Base-by-base conservation (phyloP, 2,797 vertebrate species). In the Macropus fuliginosus region DNA sequence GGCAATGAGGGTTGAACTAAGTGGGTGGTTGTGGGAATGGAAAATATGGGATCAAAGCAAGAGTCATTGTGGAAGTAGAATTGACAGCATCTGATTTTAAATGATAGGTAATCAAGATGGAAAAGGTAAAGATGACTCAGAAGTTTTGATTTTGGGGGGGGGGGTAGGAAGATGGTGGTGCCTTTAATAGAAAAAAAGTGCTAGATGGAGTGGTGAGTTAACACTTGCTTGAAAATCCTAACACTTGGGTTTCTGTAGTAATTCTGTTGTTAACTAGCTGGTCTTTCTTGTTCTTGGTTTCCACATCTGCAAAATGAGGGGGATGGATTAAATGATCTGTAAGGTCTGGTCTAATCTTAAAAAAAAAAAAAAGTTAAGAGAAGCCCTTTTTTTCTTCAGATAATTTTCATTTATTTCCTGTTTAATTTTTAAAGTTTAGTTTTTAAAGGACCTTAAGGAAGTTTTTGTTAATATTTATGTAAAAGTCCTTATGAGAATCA, bases 401-500 rank as follows among this genome's bases (percentile, higher is more conserved):
- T 94, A 92, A 92, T 93, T 96, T 94, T 95, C 74, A 50, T 93
- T 91, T 95, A 93, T 94, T 96, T 96, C 74, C 29, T 81, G 59
- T 95, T 96, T 97, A 66, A 93, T 55, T 96, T 95, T 95, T 95
- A 91, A 95, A 97, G 90, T 90, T 91, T 55, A 81, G 93, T 91
- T 95, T 95, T 55, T 96, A 97, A 55, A 96, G 5, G 94, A 96
- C 95, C 56, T 62, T 92, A 62, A 94, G 94, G 62, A 92, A 66
- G 59, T 97, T 95, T 87, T 55, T 24, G 74, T 91, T 94, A 55
- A 54, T 91, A 91, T 95, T 98, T 96, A 91, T 91, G 3, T 91
- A 95, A 97, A 96, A 81, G 55, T 95, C 92, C 97, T 95, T 91
- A 66, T 55, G 96, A 55, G 96, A 94, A 95, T 96, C 94, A 52